Base-by-base conservation (phyloP, 1,140 invertebrate genomes). In the Caenorhabditis briggsae region DNA sequence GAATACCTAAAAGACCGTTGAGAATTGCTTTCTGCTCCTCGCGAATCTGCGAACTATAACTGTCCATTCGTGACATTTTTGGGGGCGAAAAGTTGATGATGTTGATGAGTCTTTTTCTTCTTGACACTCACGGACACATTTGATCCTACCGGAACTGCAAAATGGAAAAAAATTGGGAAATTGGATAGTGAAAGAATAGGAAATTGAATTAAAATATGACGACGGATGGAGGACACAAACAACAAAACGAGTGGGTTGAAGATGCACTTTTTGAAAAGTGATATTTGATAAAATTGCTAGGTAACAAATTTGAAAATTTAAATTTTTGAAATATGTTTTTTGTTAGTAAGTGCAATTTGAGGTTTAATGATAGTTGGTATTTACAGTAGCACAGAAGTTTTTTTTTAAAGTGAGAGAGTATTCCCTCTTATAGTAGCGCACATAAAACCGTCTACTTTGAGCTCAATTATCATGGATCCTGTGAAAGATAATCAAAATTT, bases 1-100 rank as follows among this genome's bases (percentile, higher is more conserved):
- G 50, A 85, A 53, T 78, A 85, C 84, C 84, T 85, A 85, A 74
- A 56, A 85, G 84, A 41, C 61, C 84, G 33, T 85, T 85, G 50
- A 85, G 46, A 53, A 85, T 65, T 5, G 64, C 64, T 48, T 85
- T 85, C 20, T 85, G 84, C 33, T 85, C 84, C 25, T 85, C 84
- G 6, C 84, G 61, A 18, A 74, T 46, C 23, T 64, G 78, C 9
- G 33, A 7, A 41, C 84, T 65, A 48, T 85, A 85, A 23, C 61
- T 64, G 23, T 85, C 84, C 65, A 85, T 48, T 48, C 84, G 61
- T 20, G 84, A 53, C 84, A 85, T 85, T n/a, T 70, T 46, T 18
- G 9, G n/a, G n/a, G n/a, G n/a, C n/a, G 33, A 9, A 11, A 64
- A 46, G 23, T 14, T 70, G 65, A 70, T 70, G 43, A n/a, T 43